These are phyloP conservation scores for Ichneumoninae sp. DNA, from an alignment of 2,888 invertebrate genomes.

Conservation along the genomic window DNA sequence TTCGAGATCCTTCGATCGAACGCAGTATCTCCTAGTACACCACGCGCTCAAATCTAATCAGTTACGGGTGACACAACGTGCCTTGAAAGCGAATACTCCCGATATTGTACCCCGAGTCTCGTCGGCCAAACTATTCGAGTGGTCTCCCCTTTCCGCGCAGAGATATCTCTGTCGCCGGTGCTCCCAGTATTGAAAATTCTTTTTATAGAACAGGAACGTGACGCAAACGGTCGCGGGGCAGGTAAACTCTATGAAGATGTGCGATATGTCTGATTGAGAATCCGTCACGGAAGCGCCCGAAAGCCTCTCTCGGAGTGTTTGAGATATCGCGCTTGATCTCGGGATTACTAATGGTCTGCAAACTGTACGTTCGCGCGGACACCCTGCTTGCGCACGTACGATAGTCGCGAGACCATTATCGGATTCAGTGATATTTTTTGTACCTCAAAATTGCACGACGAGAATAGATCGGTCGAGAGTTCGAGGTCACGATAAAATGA, in stretches of 20 bases:
- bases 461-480: background rate
- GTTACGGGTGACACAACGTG: slow-evolving; percentile 69
- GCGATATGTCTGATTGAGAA: background rate
- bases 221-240: slow-evolving; percentile 5
- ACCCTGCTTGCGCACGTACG: background rate
- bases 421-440: background rate
- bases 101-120: slow-evolving; percentile 8
- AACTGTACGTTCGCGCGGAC: background rate
- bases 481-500: background rate
- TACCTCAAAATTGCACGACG: background rate
- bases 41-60: slow-evolving; percentile 75
- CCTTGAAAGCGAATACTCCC: slow-evolving; percentile 35
- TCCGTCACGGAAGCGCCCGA: background rate
- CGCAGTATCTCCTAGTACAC: slow-evolving; percentile 33
- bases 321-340: background rate
- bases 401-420: background rate
- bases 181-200: slow-evolving; percentile 24
- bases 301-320: background rate
- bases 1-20: slow-evolving; percentile 22
- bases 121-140: slow-evolving; percentile 12
- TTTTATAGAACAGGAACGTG: slow-evolving; percentile 23
- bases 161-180: background rate
- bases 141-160: background rate
- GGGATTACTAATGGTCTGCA: background rate
- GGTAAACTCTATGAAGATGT: background rate